These are phyloP conservation scores for Ianthella basta DNA, from an alignment of 37 sponge, comb jelly and placozoan genomes.

Conservation along the genomic window DNA sequence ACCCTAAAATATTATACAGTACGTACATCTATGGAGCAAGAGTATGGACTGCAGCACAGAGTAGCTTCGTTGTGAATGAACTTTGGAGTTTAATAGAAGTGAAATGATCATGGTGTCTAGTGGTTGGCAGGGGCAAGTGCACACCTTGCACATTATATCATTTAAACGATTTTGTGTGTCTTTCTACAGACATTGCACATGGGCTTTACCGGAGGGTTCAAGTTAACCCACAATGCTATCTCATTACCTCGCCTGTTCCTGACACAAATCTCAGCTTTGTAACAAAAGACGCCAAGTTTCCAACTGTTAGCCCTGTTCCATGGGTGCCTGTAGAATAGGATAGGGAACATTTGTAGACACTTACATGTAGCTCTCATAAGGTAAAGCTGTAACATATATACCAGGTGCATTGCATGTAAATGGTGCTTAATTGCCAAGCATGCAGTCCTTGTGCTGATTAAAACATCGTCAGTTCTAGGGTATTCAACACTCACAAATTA, in stretches of 20 bases:
- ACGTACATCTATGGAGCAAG: not conserved
- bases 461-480: no score
- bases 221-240: no score
- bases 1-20: not conserved
- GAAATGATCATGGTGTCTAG: not conserved
- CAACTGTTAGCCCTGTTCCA: constrained; percentile 49
- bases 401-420: no score
- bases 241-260: constrained; percentile 56
- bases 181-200: not conserved
- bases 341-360: not conserved
- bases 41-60: not conserved
- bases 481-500: not conserved
- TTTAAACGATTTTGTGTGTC: not conserved
- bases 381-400: not conserved
- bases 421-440: no score
- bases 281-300: constrained; percentile 51
- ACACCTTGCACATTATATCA: not conserved
- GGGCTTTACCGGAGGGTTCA: no score
- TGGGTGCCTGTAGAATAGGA: constrained; percentile 31
- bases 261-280: constrained; percentile 42
- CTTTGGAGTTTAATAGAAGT: not conserved
- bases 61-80: not conserved
- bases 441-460: no score
- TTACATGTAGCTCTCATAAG: not conserved
- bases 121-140: no score